These are phyloP conservation scores for Caprella mutica DNA, from an alignment of 2,888 invertebrate species.

Conservation along the genomic window DNA sequence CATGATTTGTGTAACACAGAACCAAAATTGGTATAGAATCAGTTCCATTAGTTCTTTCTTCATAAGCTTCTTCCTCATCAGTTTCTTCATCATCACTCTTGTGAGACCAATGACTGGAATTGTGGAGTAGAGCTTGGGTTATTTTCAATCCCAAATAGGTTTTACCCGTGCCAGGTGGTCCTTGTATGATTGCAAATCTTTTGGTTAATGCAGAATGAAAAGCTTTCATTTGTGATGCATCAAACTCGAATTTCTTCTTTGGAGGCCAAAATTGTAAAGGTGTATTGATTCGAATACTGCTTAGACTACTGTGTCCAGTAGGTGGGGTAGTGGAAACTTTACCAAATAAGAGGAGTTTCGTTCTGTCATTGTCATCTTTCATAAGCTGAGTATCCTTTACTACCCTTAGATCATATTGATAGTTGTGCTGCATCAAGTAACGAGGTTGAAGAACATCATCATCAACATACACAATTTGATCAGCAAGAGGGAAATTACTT, in stretches of 20 bases:
- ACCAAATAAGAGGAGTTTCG: background rate
- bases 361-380: background rate
- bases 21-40: conserved; percentile 61
- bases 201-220: conserved; percentile 55
- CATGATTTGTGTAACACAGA: conserved; percentile 74
- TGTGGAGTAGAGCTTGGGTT: conserved; percentile 51
- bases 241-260: conserved; percentile 46
- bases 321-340: background rate
- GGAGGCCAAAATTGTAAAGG: conserved; percentile 46
- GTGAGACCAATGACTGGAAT: conserved; percentile 10
- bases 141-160: conserved; percentile 61
- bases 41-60: no score
- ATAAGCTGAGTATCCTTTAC: background rate
- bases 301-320: background rate
- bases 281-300: no score
- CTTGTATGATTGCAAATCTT: conserved; percentile 67
- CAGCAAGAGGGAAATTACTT: conserved; percentile 52
- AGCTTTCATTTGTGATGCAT: conserved; percentile 56
- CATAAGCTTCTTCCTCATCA: background rate
- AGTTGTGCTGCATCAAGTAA: conserved; percentile 37
- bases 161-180: conserved; percentile 49
- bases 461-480: conserved; percentile 52
- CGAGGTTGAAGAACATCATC: conserved; percentile 39
- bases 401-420: conserved; percentile 12
- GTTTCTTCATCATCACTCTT: conserved; percentile 44